Evolutionary conservation across 1,140 invertebrate genomes (phyloP), one percentile per base, ranked within the genome.

Genomic region (Cydia splendana): DNA sequence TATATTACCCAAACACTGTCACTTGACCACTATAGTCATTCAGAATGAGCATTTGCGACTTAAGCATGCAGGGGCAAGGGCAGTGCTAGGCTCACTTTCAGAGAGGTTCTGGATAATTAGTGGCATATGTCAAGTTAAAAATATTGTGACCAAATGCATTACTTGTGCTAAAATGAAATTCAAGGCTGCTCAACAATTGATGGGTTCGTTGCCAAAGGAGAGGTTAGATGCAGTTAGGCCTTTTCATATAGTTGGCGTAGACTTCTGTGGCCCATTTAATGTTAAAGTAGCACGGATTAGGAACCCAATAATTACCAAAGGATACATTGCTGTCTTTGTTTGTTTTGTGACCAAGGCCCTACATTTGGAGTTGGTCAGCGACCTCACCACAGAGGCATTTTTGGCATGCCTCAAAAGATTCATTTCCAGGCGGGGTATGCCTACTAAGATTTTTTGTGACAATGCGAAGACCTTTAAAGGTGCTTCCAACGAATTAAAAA

Each of bases 271-370:
- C 30, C 89, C 88, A 6, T 87, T 91, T 77, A 51, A 57, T 7
- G 53, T 88, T 0, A 86, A 82, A 76, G 74, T 78, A 15, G 28
- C 38, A 6, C 69, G 79, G 20, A 48, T 78, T 42, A 74, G 84
- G 9, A 83, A 79, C 9, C 76, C 78, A 12, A 30, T 77, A 24
- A 67, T 80, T 5, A 75, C 79, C 4, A 93, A 93, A 67, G 84
- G 73, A 82, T 34, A 34, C 30, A 34, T 34, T 34, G 30, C 30
- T 34, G 30, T 34, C 30, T 34, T 34, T 34, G 30, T 91, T 10
- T 93, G 90, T 78, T 87, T 88, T 20, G 24, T 76, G 0, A 90
- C 89, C 15, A 84, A 84, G 62, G 89, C 87, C 7, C 77, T 90
- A 2, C 90, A 93, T 77, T 74, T 93, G 24, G 89, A 93, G 81